Evolutionary conservation across 2,888 invertebrate genomes (phyloP), one percentile per base, ranked within the genome.

Genomic region (Trissolcus brochymenae): DNA sequence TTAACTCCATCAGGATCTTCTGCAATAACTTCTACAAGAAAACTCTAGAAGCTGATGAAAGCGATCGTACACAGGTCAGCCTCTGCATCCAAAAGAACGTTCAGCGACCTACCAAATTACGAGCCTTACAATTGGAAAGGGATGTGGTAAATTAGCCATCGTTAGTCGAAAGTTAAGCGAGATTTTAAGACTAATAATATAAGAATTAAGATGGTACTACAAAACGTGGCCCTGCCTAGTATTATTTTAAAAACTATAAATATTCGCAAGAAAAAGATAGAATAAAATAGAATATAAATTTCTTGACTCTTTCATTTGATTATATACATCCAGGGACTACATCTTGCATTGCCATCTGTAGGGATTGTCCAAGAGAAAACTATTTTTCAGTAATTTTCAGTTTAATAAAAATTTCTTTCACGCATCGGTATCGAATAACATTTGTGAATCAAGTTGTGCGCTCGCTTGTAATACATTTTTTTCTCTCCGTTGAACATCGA

Each of bases 361-460:
- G 29, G 29, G n/a, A 6, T 21, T 21, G 21, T 53, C 25, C 0
- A 25, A 19, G 6, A 21, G 25, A 13, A 21, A 9, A n/a, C 9
- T 9, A 41, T 41, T 43, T 59, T 59, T 59, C 25, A n/a, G 46
- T 35, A 50, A 54, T 66, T 49, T 6, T 56, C 66, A 29, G 59
- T 67, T 60, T 60, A 68, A 60, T 60, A 68, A 68, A 29, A 29
- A 29, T 7, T 66, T 66, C 57, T 3, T 66, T 57, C 43, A 57
- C 55, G 35, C 16, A 29, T 43, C 29, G 16, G 29, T 53, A 60
- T 54, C 54, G 60, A 60, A 57, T 67, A 67, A 68, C 60, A 68
- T 55, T 46, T 46, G 60, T 54, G 14, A 60, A 46, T 60, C 46
- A 25, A 68, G 17, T 68, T 60, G 60, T 54, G 68, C 54, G 68